phyloP scores from a whole-genome alignment of 2,797 vertebrate species.

The Neoniphon sammara region DNA sequence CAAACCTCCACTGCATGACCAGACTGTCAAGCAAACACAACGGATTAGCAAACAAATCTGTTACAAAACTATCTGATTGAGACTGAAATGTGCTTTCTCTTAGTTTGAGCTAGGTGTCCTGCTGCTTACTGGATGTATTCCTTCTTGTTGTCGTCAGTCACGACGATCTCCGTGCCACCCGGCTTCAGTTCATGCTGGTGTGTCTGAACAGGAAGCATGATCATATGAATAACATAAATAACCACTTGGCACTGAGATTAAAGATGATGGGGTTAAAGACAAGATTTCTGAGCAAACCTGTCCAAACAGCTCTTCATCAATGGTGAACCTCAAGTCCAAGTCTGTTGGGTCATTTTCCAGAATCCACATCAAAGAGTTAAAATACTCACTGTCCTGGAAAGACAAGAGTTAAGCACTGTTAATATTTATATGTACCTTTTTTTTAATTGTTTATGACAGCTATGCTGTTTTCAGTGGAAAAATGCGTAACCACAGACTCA shows the following conservation, averaged over 20 bases:
- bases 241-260: background rate
- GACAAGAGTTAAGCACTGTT: slow-evolving; percentile 22
- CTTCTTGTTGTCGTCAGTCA: slow-evolving; percentile 95
- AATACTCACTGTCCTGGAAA: slow-evolving; percentile 94
- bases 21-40: slow-evolving; percentile 81
- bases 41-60: background rate
- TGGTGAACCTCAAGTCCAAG: slow-evolving; percentile 93
- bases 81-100: background rate
- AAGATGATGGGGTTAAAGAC: background rate
- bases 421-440: background rate
- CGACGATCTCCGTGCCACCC: slow-evolving; percentile 90
- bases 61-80: background rate
- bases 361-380: slow-evolving; percentile 97
- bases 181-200: slow-evolving; percentile 93
- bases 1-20: slow-evolving; percentile 99
- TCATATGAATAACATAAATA: slow-evolving; percentile 21
- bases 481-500: slow-evolving; percentile 76
- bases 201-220: slow-evolving; percentile 82
- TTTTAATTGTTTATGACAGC: background rate
- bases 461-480: background rate
- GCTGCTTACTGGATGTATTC: slow-evolving; percentile 96
- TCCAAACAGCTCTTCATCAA: slow-evolving; percentile 97
- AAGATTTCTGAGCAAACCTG: slow-evolving; percentile 82
- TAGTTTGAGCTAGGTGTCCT: background rate
- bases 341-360: slow-evolving; percentile 96